phyloP scores from a whole-genome alignment of 2,888 invertebrate genomes.

The Dorcus parallelipipedus region DNA sequence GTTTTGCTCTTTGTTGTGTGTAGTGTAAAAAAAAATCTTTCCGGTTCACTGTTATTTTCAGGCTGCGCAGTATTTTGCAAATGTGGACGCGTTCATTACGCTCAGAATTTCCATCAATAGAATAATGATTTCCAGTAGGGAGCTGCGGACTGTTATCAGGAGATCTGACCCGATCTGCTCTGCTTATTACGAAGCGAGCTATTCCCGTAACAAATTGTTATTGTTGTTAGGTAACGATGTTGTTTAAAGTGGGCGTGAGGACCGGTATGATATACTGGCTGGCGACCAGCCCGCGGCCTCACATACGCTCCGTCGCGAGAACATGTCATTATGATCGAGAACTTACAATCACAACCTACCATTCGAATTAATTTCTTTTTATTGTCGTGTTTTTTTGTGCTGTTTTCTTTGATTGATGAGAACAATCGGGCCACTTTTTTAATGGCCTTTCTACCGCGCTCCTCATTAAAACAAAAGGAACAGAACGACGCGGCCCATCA shows the following conservation, averaged over 20 bases:
- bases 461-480: too few species aligned
- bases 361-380: slow-evolving; percentile 26
- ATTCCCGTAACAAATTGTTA: slow-evolving; percentile 50
- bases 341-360: slow-evolving; percentile 33
- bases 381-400: slow-evolving; percentile 10
- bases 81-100: not conserved
- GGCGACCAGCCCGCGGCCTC: slow-evolving; percentile 40
- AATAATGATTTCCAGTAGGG: slow-evolving; percentile 1
- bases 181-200: slow-evolving; percentile 44
- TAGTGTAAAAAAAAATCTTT: too few species aligned
- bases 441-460: not conserved
- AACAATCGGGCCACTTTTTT: not conserved
- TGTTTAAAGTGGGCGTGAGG: slow-evolving; percentile 47
- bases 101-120: slow-evolving; percentile 1
- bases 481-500: too few species aligned
- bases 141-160: slow-evolving; percentile 4
- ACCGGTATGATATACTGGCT: slow-evolving; percentile 43
- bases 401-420: not conserved
- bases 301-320: slow-evolving; percentile 36
- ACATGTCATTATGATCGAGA: slow-evolving; percentile 44
- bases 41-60: too few species aligned
- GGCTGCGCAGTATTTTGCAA: not conserved
- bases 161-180: slow-evolving; percentile 43
- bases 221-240: slow-evolving; percentile 50
- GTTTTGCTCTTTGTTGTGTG: too few species aligned